phyloP scores from a whole-genome alignment of 2,888 invertebrate genomes.

The Meghimatium bilineatum region DNA sequence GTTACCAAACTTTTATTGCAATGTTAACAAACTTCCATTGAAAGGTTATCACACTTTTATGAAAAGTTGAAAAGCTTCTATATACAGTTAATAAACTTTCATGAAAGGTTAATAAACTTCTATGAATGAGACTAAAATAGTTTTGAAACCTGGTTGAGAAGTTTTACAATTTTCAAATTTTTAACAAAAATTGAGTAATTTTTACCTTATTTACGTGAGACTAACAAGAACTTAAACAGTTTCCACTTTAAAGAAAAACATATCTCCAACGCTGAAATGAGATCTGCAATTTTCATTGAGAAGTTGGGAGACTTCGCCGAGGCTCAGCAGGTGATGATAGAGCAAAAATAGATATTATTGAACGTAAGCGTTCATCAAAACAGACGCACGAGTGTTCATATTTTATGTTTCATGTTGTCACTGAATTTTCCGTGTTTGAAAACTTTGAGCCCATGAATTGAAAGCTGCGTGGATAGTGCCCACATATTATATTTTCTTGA shows the following conservation, averaged over 20 bases:
- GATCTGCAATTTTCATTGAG: slow-evolving; percentile 1
- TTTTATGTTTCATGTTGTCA: neutral
- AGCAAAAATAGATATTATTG: neutral
- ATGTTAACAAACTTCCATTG: too few species aligned
- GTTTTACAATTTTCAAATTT: neutral
- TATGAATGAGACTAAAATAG: too few species aligned
- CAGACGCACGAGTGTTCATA: neutral
- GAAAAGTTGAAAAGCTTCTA: too few species aligned
- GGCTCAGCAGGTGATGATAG: neutral
- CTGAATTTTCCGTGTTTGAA: neutral
- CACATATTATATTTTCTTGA: too few species aligned
- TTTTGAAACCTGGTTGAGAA: too few species aligned
- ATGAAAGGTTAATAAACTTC: too few species aligned
- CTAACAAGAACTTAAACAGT: neutral
- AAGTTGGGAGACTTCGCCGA: neutral
- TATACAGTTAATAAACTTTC: too few species aligned
- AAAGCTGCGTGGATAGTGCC: too few species aligned
- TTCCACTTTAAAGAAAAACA: neutral
- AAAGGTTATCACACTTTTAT: too few species aligned
- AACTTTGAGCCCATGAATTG: too few species aligned
- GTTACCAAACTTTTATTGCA: too few species aligned
- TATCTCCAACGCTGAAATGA: neutral
- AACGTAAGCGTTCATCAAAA: neutral
- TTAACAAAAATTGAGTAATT: neutral
- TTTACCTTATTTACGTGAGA: neutral